Evolutionary conservation across 1,140 invertebrate species (phyloP).

Genomic region (Anoplophora glabripennis): DNA sequence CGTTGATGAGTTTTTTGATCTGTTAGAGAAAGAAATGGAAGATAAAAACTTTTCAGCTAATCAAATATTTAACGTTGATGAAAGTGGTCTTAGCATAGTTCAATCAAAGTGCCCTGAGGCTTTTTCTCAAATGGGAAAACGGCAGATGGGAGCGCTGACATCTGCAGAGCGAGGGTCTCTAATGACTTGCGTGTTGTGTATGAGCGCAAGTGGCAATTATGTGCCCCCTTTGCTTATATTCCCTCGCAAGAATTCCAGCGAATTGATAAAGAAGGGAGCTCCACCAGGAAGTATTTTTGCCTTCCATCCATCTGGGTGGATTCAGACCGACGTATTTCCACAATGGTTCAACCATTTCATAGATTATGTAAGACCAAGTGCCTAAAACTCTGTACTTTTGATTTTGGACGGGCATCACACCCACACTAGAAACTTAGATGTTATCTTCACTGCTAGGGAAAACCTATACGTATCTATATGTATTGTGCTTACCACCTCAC

Average conservation of each 20-base stretch:
- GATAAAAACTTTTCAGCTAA: conserved; percentile 12
- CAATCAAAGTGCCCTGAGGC: conserved; percentile 1
- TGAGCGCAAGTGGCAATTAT: conserved; percentile 45
- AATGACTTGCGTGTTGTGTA: conserved; percentile 34
- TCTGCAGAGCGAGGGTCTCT: conserved; percentile 52
- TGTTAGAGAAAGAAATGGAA: conserved; percentile 9
- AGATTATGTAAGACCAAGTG: conserved; percentile 18
- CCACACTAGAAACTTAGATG: conserved; percentile 29
- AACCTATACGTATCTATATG: conserved; percentile 24
- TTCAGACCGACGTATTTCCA: conserved; percentile 30
- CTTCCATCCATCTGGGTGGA: conserved; percentile 42
- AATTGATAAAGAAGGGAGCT: conserved; percentile 33
- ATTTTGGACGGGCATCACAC: conserved; percentile 38
- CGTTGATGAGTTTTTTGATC: conserved; percentile 16
- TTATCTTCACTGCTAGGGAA: conserved; percentile 34
- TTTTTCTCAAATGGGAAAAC: conserved; percentile 2
- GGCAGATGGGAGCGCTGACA: conserved; percentile 45
- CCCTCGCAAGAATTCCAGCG: conserved; percentile 37
- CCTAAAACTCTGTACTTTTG: conserved; percentile 27
- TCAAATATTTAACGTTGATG: conserved; percentile 5
- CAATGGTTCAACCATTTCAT: conserved; percentile 39
- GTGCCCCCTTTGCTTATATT: conserved; percentile 46
- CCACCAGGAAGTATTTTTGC: conserved; percentile 38
- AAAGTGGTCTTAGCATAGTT: not conserved
- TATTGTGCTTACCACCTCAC: conserved; percentile 42